Base-by-base conservation (phyloP, 2,113 vertebrate genomes). In the Sprattus sprattus region DNA sequence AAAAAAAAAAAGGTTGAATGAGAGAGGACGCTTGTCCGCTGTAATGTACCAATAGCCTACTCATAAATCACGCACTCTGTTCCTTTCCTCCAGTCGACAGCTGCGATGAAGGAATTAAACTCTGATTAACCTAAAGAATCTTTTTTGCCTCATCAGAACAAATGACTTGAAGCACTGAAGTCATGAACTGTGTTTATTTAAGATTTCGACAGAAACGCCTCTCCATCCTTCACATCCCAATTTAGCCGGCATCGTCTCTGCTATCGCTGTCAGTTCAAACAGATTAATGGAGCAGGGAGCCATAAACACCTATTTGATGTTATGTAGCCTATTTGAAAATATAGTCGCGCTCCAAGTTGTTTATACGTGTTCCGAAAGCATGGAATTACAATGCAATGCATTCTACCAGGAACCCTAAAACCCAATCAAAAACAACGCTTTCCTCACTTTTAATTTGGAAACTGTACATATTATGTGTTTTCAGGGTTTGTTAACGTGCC, bases 321-420 rank as follows among this genome's bases (percentile, higher is more conserved):
- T 28, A 28, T 44, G 67, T 75, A 78, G 32, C 71, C 71, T 78
- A 78, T 78, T 78, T 78, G 25, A 78, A 78, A 78, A 78, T 78
- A 44, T 44, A 28, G 28, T 39, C 71, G 71, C 71, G 71, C 71
- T 32, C 71, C 39, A 78, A 78, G 71, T 78, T 78, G 71, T 3
- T 28, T 15, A 13, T 78, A 44, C 44, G 71, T 39, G 71, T 15
- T 78, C 71, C 28, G 71, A 28, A 39, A 78, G 71, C 25, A 32
- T 15, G 1, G 25, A 78, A 78, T 78, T 39, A 16, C 71, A 78
- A 39, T 39, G 71, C 28, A 39, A 78, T 71, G 15, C 39, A 32
- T 39, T 78, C 28, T 4, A 78, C 71, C 1, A 15, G 28, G 71
- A 28, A 78, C 6, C 11, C 16, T 13, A 39, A 32, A 78, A 39